A percentile compares a stretch with the other conserved stretches of the same genome.
Evolutionary conservation across 2,113 vertebrate species (phyloP).

Genomic region (Tachuris rubrigastra): DNA sequence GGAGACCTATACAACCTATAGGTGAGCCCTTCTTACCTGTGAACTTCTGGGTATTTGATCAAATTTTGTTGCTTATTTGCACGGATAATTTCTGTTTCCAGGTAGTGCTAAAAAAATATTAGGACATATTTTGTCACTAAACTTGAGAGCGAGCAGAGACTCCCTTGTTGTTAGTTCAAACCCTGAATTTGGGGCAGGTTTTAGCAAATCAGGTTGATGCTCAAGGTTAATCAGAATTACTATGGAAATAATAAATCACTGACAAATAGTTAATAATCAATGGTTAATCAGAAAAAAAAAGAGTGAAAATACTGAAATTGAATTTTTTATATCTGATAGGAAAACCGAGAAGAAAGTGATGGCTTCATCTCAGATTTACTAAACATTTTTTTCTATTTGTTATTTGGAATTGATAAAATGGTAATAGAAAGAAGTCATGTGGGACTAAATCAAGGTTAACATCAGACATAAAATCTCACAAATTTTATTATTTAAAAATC

Average conservation of each 20-base stretch:
- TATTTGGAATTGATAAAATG: not conserved
- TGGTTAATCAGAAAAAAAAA: not conserved
- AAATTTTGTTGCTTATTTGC: not conserved
- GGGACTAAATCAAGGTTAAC: not conserved
- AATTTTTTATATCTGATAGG: not conserved
- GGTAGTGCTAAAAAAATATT: not conserved
- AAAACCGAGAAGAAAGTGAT: not conserved
- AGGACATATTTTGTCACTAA: not conserved
- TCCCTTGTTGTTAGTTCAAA: not conserved
- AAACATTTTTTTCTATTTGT: not conserved
- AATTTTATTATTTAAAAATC: not conserved
- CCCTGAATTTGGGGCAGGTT: not conserved
- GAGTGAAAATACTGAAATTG: not conserved
- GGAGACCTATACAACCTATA: not conserved
- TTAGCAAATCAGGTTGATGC: not conserved
- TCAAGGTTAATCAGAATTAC: not conserved
- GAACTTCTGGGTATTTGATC: not conserved
- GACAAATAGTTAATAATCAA: not conserved
- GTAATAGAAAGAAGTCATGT: not conserved
- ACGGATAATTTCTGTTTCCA: not conserved
- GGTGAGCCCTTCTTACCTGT: not conserved
- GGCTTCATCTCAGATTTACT: not conserved
- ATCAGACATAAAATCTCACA: not conserved
- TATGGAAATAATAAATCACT: not conserved
- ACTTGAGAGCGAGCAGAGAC: not conserved